A percentile compares a stretch with the other conserved stretches of the same genome.
Conservation (phyloP, 2,113 vertebrate genomes). For the Rhipidura dahli region DNA sequence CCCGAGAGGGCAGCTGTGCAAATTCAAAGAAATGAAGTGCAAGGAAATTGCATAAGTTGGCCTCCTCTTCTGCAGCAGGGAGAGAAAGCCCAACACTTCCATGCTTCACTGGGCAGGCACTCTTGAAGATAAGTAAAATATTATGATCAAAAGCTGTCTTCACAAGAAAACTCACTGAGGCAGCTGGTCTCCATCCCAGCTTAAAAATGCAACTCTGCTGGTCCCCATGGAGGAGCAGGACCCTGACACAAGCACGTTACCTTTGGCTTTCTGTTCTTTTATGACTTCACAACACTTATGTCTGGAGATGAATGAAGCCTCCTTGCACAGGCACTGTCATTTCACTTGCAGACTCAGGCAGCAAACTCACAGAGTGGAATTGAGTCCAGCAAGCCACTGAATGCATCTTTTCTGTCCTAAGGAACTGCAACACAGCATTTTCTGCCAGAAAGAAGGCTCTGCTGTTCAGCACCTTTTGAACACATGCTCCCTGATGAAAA, state of each 20-base stretch:
- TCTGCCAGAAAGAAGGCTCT: neutral
- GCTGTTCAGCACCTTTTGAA: neutral
- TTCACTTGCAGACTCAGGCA: neutral
- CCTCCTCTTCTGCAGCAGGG: neutral
- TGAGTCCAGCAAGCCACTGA: neutral
- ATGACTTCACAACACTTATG: neutral
- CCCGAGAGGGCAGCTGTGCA: neutral
- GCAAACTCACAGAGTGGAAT: neutral
- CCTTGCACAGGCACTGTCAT: neutral
- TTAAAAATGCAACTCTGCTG: neutral
- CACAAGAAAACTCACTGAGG: neutral
- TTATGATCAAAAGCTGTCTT: neutral
- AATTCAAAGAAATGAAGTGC: conserved; percentile 23
- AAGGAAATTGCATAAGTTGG: neutral
- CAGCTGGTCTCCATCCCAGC: neutral
- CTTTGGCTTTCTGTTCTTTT: neutral
- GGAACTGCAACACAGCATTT: neutral
- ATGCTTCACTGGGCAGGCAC: neutral
- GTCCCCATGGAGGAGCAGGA: neutral
- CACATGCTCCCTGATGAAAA: neutral
- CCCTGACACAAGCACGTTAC: neutral
- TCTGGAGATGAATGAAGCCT: neutral
- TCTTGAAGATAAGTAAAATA: neutral
- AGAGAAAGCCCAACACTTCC: neutral
- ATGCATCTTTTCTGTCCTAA: neutral